Percentiles rank a stretch among this genome's conserved stretches.
Evolutionary conservation across 2,888 invertebrate species (phyloP).

Genomic region (Spatulosminthurus flaviceps): DNA sequence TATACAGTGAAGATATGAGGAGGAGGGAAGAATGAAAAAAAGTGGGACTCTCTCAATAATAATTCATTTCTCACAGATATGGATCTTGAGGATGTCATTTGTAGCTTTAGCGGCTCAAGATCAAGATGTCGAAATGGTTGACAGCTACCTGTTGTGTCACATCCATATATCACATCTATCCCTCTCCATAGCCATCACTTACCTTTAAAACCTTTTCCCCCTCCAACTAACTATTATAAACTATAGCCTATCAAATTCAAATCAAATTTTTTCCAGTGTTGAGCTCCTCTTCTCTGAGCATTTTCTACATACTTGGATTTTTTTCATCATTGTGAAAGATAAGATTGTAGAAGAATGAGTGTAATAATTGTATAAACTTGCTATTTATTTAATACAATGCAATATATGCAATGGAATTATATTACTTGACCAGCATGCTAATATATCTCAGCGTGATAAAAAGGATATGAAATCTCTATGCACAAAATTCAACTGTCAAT

Average conservation of each 20-base stretch:
- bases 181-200: neutral
- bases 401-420: too few species aligned
- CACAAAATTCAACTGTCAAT: neutral
- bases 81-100: constrained; percentile 59
- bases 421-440: constrained; percentile 20
- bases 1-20: neutral
- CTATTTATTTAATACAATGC: constrained; percentile 23
- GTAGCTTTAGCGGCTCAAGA: constrained; percentile 57
- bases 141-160: constrained; percentile 61
- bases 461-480: constrained; percentile 16
- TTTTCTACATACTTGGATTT: neutral
- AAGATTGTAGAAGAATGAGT: too few species aligned
- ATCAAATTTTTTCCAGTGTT: constrained; percentile 4
- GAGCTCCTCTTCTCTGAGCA: constrained; percentile 10
- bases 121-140: constrained; percentile 62
- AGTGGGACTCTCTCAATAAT: constrained; percentile 55
- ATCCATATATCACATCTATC: constrained; percentile 60
- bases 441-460: constrained; percentile 15
- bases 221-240: neutral
- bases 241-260: constrained; percentile 29
- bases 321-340: neutral
- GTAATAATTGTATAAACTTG: neutral
- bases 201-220: neutral
- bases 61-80: constrained; percentile 63
- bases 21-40: constrained; percentile 28